Percentiles rank a stretch among this genome's conserved stretches.
Conservation (phyloP, 2,113 vertebrate genomes). For the Phalacrocorax aristotelis region DNA sequence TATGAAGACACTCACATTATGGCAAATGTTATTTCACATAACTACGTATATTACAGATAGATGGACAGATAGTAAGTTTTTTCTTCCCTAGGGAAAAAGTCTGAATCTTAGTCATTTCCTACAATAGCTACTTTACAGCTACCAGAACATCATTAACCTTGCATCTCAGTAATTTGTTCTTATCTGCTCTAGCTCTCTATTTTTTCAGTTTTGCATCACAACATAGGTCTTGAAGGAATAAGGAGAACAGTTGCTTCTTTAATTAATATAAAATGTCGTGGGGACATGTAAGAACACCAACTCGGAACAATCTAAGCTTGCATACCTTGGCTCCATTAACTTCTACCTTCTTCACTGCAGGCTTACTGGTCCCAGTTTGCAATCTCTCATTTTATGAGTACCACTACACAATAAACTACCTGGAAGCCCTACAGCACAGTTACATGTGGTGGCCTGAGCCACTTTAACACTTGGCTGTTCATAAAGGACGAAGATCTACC, state of each 20-base stretch:
- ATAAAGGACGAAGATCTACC: background rate
- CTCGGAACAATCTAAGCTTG: background rate
- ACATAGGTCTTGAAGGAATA: background rate
- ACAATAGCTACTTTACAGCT: background rate
- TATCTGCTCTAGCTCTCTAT: background rate
- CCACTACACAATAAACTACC: background rate
- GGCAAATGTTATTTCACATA: background rate
- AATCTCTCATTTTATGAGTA: background rate
- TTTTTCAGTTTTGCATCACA: background rate
- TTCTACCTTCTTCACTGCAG: background rate
- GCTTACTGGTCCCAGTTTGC: background rate
- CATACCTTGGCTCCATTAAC: background rate
- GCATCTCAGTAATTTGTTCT: background rate
- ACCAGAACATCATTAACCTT: background rate
- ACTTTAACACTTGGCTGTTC: background rate
- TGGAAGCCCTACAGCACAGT: background rate
- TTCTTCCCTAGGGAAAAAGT: background rate
- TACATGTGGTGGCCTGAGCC: background rate
- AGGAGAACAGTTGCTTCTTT: background rate
- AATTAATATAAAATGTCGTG: accelerated
- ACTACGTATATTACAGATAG: background rate
- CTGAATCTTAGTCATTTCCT: background rate
- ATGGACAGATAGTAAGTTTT: background rate
- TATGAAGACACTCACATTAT: background rate
- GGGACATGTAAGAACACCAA: background rate